Conservation (phyloP, 1,140 invertebrate genomes). For the Neodiprion pinetum region DNA sequence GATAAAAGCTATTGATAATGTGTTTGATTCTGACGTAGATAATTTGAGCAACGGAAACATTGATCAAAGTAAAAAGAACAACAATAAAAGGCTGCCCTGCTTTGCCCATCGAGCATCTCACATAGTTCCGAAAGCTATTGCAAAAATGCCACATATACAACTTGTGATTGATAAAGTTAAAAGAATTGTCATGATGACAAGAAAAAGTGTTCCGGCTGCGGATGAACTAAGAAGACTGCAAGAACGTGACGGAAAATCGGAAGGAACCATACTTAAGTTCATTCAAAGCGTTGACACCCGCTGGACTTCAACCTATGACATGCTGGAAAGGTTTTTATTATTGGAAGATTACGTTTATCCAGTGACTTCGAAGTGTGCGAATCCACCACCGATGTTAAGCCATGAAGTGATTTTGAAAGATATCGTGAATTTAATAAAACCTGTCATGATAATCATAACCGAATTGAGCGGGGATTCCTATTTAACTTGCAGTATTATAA, state of each 20-base stretch:
- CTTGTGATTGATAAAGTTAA: slow-evolving; percentile 22
- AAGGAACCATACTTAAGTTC: slow-evolving; percentile 24
- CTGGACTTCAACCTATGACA: slow-evolving; percentile 52
- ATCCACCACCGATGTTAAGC: slow-evolving; percentile 45
- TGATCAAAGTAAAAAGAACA: not conserved
- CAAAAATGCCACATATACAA: not conserved
- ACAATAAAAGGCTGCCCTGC: slow-evolving; percentile 16
- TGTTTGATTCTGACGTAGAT: slow-evolving; percentile 35
- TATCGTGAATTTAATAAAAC: slow-evolving; percentile 43
- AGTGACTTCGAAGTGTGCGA: slow-evolving; percentile 43
- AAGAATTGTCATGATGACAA: slow-evolving; percentile 20
- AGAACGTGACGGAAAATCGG: slow-evolving; percentile 27
- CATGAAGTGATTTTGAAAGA: slow-evolving; percentile 33
- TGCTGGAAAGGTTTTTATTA: slow-evolving; percentile 50
- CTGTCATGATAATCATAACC: slow-evolving; percentile 51
- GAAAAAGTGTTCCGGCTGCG: slow-evolving; percentile 22
- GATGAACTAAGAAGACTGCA: slow-evolving; percentile 30
- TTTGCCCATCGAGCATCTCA: slow-evolving; percentile 15
- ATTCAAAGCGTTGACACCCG: slow-evolving; percentile 41
- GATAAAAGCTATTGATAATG: slow-evolving; percentile 47
- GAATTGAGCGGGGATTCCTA: slow-evolving; percentile 55
- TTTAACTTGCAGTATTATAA: slow-evolving; percentile 49
- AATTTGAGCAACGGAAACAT: no score
- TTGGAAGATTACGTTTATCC: slow-evolving; percentile 40
- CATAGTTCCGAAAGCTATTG: not conserved